Percentiles rank a stretch among this genome's conserved stretches.
phyloP scores from a whole-genome alignment of 2,113 vertebrate genomes.

The Plecturocebus donacophilus region DNA sequence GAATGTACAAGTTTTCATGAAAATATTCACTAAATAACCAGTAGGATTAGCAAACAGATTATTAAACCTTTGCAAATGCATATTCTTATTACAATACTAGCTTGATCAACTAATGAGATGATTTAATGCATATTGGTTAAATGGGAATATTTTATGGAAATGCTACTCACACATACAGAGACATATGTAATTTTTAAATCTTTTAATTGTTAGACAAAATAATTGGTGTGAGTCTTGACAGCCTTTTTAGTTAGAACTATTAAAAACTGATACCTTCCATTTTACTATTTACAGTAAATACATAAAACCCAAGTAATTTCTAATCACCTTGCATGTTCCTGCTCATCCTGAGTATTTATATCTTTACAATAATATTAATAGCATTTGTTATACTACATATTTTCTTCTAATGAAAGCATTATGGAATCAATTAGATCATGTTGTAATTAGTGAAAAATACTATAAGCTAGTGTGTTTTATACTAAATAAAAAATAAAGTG shows the following conservation, averaged over 20 bases:
- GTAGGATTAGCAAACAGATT: neutral
- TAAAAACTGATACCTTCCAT: neutral
- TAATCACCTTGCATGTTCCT: neutral
- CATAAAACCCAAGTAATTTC: neutral
- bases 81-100: neutral
- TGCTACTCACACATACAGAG: neutral
- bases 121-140: neutral
- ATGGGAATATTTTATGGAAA: neutral
- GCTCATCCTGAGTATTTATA: neutral
- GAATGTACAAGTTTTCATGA: neutral
- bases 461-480: neutral
- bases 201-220: neutral
- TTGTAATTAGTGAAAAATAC: neutral
- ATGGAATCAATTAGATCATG: neutral
- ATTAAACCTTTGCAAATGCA: neutral
- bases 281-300: neutral
- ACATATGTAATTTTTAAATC: neutral
- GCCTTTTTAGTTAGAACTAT: neutral
- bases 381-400: neutral
- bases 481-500: neutral
- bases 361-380: neutral
- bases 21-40: conserved; percentile 25
- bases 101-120: neutral
- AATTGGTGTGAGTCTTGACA: neutral
- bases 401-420: neutral